Evolutionary conservation across 2,113 vertebrate genomes (phyloP).

Genomic region (Tricholaema leucomelas): DNA sequence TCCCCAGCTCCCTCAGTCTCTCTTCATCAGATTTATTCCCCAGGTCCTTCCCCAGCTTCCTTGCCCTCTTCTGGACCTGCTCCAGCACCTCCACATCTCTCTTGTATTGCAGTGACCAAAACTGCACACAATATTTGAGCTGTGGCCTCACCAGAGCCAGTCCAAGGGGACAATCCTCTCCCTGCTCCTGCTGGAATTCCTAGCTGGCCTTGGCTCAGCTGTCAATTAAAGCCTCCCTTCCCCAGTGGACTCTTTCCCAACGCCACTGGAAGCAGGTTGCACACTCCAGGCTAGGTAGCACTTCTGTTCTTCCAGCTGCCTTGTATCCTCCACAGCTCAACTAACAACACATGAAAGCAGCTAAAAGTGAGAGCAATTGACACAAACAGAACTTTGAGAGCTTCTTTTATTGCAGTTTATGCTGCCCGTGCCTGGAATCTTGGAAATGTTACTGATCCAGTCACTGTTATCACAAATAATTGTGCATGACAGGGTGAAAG

Average conservation of each 20-base stretch:
- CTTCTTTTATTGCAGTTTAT: not conserved
- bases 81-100: too few species aligned
- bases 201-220: not conserved
- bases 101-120: too few species aligned
- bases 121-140: too few species aligned
- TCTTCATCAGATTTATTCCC: too few species aligned
- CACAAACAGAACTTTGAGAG: not conserved
- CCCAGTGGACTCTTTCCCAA: not conserved
- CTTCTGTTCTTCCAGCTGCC: not conserved
- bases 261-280: not conserved
- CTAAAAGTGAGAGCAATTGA: not conserved
- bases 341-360: not conserved
- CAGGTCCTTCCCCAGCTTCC: too few species aligned
- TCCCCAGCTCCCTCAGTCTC: too few species aligned
- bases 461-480: constrained; percentile 19
- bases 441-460: not conserved
- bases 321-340: not conserved
- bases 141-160: too few species aligned
- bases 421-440: not conserved
- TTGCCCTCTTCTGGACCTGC: too few species aligned
- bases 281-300: not conserved
- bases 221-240: not conserved
- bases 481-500: not conserved
- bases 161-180: too few species aligned
- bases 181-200: not conserved